Evolutionary conservation across 2,888 invertebrate species (phyloP), one percentile per base, ranked within the genome.

Genomic region (Oconnorella tubifera): DNA sequence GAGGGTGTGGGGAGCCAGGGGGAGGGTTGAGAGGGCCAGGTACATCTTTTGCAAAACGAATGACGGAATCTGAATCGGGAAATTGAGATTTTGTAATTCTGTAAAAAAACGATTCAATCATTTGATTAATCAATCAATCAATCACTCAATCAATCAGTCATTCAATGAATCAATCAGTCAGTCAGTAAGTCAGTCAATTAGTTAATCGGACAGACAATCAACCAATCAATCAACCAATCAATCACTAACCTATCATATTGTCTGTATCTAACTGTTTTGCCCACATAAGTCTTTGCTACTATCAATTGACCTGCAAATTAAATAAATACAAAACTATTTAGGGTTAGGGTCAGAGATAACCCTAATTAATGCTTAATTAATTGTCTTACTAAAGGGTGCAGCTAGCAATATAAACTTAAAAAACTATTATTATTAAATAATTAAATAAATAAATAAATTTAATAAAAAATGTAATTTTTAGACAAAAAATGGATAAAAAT

Each of bases 251-350:
- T 19, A 40, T 40, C n/a, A n/a, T n/a, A n/a, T n/a, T n/a, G n/a
- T n/a, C n/a, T n/a, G 40, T 19, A 40, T 19, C 10, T 19, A 19
- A 40, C 10, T 19, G 53, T 76, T 69, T 77, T 79, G 27, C 80
- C 80, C 28, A 80, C 71, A 63, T 75, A 79, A 2, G 76, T 77
- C 65, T 79, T 79, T 6, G 77, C 74, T 29, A 80, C 73, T 23
- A 80, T 71, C 32, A 79, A 58, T 66, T 78, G 77, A 67, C 80
- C 40, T 40, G 40, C 40, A 40, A n/a, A n/a, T n/a, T n/a, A n/a
- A n/a, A n/a, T n/a, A n/a, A n/a, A n/a, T n/a, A n/a, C n/a, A n/a
- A n/a, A n/a, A n/a, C n/a, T n/a, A n/a, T n/a, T n/a, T n/a, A n/a
- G n/a, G n/a, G n/a, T n/a, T n/a, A n/a, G n/a, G n/a, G n/a, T n/a